Percentiles rank a stretch among this genome's conserved stretches.
phyloP scores from a whole-genome alignment of 2,797 vertebrate genomes.

The Hoplostethus atlanticus region DNA sequence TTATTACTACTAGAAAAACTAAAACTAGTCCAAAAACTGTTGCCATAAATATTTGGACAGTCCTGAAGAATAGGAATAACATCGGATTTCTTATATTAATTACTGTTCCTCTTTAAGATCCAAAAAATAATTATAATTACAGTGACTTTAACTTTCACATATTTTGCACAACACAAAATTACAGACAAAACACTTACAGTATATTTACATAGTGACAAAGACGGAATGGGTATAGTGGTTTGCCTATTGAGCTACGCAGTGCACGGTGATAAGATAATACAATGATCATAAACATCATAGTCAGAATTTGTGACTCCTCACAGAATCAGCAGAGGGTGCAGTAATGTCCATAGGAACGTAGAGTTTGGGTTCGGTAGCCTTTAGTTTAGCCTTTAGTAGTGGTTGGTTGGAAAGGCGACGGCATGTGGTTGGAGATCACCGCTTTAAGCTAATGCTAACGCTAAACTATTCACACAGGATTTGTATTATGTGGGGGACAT shows the following conservation, averaged over 20 bases:
- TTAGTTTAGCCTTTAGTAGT: too few relatives aligned
- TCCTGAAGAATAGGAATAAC: background rate
- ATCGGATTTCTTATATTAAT: conserved; percentile 27
- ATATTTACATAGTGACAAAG: conserved; percentile 26
- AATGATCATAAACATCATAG: conserved; percentile 31
- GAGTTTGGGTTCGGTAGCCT: too few relatives aligned
- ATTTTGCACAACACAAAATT: conserved; percentile 37
- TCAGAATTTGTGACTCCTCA: background rate
- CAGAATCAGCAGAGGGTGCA: conserved; percentile 10
- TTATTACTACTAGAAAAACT: too few relatives aligned
- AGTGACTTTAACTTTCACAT: conserved; percentile 52
- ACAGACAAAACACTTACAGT: conserved; percentile 16
- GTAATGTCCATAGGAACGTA: background rate
- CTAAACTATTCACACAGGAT: too few relatives aligned
- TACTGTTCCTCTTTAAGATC: conserved; percentile 10
- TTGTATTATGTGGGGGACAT: too few relatives aligned
- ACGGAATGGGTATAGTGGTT: background rate
- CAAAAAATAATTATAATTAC: conserved; percentile 39
- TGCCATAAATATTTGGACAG: background rate
- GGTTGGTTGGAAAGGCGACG: background rate
- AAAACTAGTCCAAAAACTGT: background rate
- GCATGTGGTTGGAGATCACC: background rate
- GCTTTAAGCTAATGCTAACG: background rate
- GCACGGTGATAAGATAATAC: conserved; percentile 44
- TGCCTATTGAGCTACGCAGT: conserved; percentile 35